Percentiles rank a stretch among this genome's conserved stretches.
Conservation (phyloP, 2,113 vertebrate genomes). For the Sylvia atricapilla region DNA sequence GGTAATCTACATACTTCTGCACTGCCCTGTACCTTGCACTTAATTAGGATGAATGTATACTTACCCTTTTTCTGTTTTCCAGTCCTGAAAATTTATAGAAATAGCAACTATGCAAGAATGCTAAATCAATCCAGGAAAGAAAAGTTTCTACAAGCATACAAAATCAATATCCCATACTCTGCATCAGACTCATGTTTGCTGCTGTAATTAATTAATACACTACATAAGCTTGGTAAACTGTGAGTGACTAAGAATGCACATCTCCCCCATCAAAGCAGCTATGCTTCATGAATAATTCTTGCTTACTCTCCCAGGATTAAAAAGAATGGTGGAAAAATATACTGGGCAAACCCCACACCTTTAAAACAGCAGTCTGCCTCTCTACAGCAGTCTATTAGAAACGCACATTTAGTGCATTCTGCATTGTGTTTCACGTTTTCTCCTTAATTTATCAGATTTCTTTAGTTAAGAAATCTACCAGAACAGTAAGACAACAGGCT, state of each 20-base stretch:
- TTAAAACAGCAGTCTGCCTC: not conserved
- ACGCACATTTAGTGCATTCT: not conserved
- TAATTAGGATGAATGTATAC: not conserved
- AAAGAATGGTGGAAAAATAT: not conserved
- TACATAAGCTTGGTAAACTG: not conserved
- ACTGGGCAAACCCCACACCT: not conserved
- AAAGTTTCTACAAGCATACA: not conserved
- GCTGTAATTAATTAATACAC: not conserved
- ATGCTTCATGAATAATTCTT: not conserved
- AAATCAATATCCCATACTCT: not conserved
- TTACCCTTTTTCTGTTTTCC: not conserved
- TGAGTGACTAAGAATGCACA: not conserved
- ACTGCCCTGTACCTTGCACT: not conserved
- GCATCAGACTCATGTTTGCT: accelerated
- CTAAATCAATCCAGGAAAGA: not conserved
- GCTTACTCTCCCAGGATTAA: not conserved
- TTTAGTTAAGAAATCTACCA: not conserved
- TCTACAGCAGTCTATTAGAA: not conserved
- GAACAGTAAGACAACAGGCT: not conserved
- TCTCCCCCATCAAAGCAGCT: not conserved
- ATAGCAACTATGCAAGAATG: not conserved
- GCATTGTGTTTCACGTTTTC: not conserved
- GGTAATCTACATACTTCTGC: not conserved
- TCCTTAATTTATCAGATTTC: not conserved
- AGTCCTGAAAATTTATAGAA: not conserved